phyloP scores from a whole-genome alignment of 2,888 invertebrate genomes.

The Sarcophaga caerulescens region DNA sequence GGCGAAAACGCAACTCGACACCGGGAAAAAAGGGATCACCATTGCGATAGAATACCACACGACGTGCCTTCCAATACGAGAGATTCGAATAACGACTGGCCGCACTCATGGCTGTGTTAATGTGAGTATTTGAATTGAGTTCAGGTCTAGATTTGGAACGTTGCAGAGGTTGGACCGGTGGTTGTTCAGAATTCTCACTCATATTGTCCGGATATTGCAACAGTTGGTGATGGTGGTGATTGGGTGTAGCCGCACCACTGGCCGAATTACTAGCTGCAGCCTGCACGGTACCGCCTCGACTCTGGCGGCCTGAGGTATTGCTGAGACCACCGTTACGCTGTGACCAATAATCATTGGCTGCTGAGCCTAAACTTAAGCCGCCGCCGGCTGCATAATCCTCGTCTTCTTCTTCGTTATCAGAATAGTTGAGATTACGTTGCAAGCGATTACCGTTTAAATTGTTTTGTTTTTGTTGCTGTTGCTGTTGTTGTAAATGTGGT shows the following conservation, averaged over 20 bases:
- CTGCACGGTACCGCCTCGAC: constrained; percentile 40
- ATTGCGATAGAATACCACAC: constrained; percentile 95
- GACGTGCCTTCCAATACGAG: constrained; percentile 92
- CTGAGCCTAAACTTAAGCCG: constrained; percentile 59
- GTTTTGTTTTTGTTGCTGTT: constrained; percentile 70
- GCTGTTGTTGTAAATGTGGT: constrained; percentile 70
- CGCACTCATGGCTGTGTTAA: constrained; percentile 81
- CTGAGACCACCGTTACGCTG: constrained; percentile 76
- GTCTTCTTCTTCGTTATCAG: constrained; percentile 75
- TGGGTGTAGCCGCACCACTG: constrained; percentile 70
- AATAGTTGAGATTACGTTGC: constrained; percentile 69
- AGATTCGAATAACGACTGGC: constrained; percentile 87
- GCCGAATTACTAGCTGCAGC: constrained; percentile 16
- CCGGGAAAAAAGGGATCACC: constrained; percentile 96
- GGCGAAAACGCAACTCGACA: constrained; percentile 92
- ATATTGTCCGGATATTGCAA: constrained; percentile 82
- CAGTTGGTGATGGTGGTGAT: constrained; percentile 67
- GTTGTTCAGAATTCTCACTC: constrained; percentile 83
- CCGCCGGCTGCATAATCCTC: constrained; percentile 74
- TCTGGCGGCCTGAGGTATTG: constrained; percentile 61
- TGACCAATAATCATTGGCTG: constrained; percentile 71
- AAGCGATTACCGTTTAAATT: constrained; percentile 69
- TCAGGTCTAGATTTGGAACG: constrained; percentile 81
- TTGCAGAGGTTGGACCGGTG: constrained; percentile 78
- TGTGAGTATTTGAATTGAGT: constrained; percentile 74